Evolutionary conservation across 2,113 vertebrate species (phyloP).

Genomic region (Rostratula benghalensis): DNA sequence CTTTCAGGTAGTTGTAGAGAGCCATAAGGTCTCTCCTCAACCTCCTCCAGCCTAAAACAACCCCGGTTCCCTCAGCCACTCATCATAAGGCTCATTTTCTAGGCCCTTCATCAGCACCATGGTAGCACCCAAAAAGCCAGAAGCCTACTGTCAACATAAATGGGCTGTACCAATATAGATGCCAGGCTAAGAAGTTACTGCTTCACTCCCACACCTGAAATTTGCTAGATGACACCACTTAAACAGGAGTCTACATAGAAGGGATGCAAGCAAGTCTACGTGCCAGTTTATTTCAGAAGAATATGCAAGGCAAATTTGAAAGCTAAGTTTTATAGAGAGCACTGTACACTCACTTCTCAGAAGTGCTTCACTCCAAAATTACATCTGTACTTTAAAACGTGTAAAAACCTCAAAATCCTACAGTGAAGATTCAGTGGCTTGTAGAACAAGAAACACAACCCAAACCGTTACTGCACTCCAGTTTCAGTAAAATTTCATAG

Average conservation of each 20-base stretch:
- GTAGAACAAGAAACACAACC: too few species aligned
- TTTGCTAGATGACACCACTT: background rate
- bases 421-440: background rate
- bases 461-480: background rate
- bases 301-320: background rate
- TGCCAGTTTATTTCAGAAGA: background rate
- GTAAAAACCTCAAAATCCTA: conserved; percentile 18
- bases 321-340: background rate
- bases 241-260: background rate
- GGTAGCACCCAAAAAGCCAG: background rate
- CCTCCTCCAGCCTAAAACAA: too few species aligned
- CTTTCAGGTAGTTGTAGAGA: too few species aligned
- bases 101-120: too few species aligned
- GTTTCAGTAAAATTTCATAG: conserved; percentile 11
- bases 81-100: too few species aligned
- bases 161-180: background rate
- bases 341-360: background rate
- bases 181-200: background rate
- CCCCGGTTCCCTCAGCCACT: too few species aligned
- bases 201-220: background rate
- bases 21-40: too few species aligned
- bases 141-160: background rate
- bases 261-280: background rate
- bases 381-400: conserved; percentile 10
- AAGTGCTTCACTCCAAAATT: conserved; percentile 21